These are phyloP conservation scores for Oryzias sinensis DNA, from an alignment of 2,797 vertebrate species.

Conservation along the genomic window DNA sequence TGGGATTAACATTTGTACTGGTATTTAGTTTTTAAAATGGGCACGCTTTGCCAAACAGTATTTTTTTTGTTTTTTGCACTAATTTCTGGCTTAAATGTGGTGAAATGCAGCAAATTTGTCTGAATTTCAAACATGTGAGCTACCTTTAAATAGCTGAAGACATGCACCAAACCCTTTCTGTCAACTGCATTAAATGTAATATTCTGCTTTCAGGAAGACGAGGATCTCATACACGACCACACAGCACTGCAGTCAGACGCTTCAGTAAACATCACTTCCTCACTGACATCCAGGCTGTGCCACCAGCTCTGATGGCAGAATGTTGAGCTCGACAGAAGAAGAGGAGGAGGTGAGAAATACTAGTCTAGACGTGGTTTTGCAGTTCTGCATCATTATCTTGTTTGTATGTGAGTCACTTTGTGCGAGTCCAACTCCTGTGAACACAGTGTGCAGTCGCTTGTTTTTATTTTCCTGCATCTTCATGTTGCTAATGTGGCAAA, in stretches of 20 bases:
- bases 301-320: conserved; percentile 33
- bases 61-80: no score
- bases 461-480: conserved; percentile 32
- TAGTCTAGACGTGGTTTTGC: conserved; percentile 55
- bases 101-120: no score
- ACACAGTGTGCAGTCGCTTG: conserved; percentile 28
- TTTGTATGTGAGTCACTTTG: conserved; percentile 37
- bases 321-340: conserved; percentile 51
- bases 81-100: no score
- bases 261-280: conserved; percentile 30
- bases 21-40: no score
- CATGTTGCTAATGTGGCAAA: conserved; percentile 4
- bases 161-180: no score
- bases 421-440: conserved; percentile 9
- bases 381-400: conserved; percentile 37
- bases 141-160: no score
- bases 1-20: no score
- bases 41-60: no score
- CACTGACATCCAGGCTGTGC: conserved; percentile 12
- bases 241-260: conserved; percentile 16
- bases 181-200: no score
- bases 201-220: no score
- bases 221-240: conserved; percentile 8
- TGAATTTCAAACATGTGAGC: no score
- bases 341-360: conserved; percentile 63